Percentiles rank a stretch among this genome's conserved stretches.
These are phyloP conservation scores for Beris morrisii DNA, from an alignment of 2,888 invertebrate genomes.

Conservation along the genomic window DNA sequence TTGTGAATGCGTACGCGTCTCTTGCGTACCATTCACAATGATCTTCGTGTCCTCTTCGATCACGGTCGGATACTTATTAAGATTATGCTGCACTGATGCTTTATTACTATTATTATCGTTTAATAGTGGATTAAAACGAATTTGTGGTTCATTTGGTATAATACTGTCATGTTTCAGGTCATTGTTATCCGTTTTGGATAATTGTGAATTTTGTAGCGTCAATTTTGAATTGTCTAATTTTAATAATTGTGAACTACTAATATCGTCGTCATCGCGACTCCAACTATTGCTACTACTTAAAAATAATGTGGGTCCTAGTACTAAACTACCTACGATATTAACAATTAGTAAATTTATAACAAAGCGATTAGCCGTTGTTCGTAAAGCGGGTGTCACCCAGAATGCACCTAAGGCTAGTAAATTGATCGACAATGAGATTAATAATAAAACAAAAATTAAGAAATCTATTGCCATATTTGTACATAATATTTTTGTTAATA, in stretches of 20 bases:
- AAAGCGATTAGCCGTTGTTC: slow-evolving; percentile 57
- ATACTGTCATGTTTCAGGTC: slow-evolving; percentile 18
- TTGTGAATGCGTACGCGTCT: slow-evolving; percentile 12
- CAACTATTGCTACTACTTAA: slow-evolving; percentile 37
- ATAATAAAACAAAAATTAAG: slow-evolving; percentile 54
- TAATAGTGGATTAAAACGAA: slow-evolving; percentile 3
- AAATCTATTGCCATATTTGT: slow-evolving; percentile 56
- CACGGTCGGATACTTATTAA: slow-evolving; percentile 3
- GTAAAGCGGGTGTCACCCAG: slow-evolving; percentile 56
- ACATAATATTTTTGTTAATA: slow-evolving; percentile 41
- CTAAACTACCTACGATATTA: slow-evolving; percentile 54
- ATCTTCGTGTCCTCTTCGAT: slow-evolving; percentile 20
- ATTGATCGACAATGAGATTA: slow-evolving; percentile 55
- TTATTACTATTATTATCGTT: not conserved
- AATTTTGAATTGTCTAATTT: not conserved
- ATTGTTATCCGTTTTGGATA: not conserved
- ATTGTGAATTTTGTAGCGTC: not conserved
- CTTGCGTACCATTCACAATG: slow-evolving; percentile 24
- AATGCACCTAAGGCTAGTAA: slow-evolving; percentile 56
- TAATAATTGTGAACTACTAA: slow-evolving; percentile 7
- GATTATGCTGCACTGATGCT: not conserved
- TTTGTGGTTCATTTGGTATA: slow-evolving; percentile 8
- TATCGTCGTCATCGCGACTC: slow-evolving; percentile 39
- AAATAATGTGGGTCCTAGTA: slow-evolving; percentile 53
- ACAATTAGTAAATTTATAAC: slow-evolving; percentile 56